Conservation (phyloP, 92 coral and sea anemone species). For the Zoanthus solanderi region DNA sequence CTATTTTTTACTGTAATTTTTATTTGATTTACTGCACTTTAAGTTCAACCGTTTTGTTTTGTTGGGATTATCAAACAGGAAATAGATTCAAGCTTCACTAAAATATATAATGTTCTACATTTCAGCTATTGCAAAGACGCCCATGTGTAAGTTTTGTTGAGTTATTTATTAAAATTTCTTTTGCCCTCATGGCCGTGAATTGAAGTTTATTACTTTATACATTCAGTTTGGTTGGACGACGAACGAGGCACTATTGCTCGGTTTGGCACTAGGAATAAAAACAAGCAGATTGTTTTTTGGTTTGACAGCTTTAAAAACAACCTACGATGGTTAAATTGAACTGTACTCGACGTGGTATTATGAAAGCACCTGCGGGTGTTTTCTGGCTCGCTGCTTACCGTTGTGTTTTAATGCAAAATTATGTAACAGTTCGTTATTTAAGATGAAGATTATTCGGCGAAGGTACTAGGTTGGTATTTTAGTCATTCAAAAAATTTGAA, state of each 20-base stretch:
- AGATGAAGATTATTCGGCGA: neutral
- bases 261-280: neutral
- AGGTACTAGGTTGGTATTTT: neutral
- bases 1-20: neutral
- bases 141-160: neutral
- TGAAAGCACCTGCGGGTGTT: neutral
- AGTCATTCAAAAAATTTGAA: neutral
- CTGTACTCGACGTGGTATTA: neutral
- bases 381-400: neutral
- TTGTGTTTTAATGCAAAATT: neutral
- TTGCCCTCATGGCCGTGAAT: neutral
- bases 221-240: neutral
- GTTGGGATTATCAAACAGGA: neutral
- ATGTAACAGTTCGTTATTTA: neutral
- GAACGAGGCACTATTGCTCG: neutral
- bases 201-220: neutral
- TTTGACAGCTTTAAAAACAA: neutral
- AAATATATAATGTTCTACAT: neutral
- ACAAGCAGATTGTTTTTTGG: neutral
- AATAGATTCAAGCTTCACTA: too few relatives aligned
- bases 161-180: too few relatives aligned
- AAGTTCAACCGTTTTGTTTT: neutral
- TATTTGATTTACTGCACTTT: neutral
- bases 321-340: neutral
- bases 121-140: neutral